Conservation (phyloP, 2,797 vertebrate genomes). For the Onychomys torridus region DNA sequence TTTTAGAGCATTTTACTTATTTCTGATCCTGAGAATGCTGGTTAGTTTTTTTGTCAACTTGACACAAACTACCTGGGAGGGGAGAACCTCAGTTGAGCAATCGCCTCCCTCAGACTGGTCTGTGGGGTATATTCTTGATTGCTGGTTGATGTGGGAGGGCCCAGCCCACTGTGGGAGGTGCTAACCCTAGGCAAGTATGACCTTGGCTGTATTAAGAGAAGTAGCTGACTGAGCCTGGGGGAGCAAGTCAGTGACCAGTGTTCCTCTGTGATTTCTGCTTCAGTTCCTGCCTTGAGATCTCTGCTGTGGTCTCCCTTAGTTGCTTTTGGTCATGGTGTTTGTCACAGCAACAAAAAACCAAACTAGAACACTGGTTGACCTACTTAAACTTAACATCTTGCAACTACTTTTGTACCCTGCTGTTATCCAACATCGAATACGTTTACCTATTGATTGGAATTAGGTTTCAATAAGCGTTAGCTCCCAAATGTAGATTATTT, state of each 20-base stretch:
- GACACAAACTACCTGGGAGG: not conserved
- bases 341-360: not conserved
- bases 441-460: not conserved
- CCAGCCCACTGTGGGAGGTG: not conserved
- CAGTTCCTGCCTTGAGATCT: not conserved
- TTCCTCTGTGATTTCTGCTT: not conserved
- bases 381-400: not conserved
- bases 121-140: not conserved
- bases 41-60: too few relatives aligned
- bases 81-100: not conserved
- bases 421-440: not conserved
- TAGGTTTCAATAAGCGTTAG: constrained; percentile 35
- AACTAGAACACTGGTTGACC: not conserved
- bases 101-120: not conserved
- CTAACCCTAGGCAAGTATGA: not conserved
- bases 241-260: not conserved
- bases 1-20: not conserved
- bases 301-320: not conserved
- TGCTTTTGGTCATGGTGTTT: not conserved
- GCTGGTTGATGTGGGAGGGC: not conserved
- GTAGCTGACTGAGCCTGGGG: not conserved
- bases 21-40: not conserved
- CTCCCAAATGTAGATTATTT: not conserved
- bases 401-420: not conserved
- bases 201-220: not conserved